phyloP scores from a whole-genome alignment of 2,797 vertebrate species.

The Strix occidentalis region DNA sequence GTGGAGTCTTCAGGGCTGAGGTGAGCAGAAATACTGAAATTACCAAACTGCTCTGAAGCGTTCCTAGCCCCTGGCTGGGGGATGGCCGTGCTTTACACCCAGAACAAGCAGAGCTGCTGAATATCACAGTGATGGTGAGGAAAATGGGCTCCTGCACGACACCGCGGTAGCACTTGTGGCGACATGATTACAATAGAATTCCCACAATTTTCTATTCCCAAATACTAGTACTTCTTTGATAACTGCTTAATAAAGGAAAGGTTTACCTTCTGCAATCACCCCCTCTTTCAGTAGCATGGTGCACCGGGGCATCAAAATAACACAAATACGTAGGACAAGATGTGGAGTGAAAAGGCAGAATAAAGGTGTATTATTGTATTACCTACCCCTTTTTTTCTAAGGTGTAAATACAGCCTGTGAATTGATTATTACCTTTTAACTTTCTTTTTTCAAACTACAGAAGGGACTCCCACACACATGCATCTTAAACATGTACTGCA shows the following conservation, averaged over 20 bases:
- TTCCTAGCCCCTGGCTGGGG: not conserved
- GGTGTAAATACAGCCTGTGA: not conserved
- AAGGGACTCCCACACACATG: not conserved
- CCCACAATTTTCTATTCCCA: not conserved
- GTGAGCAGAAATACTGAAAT: not conserved
- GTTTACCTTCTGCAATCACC: not conserved
- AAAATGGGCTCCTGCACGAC: not conserved
- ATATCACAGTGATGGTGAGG: not conserved
- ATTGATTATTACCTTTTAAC: not conserved
- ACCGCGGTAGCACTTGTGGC: not conserved
- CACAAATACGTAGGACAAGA: not conserved
- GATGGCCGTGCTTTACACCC: not conserved
- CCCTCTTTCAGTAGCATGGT: not conserved
- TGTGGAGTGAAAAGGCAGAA: not conserved
- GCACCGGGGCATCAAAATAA: not conserved
- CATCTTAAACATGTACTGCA: not conserved
- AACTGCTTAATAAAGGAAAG: not conserved
- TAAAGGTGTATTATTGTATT: not conserved
- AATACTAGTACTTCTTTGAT: not conserved
- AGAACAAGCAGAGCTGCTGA: not conserved
- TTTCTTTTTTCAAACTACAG: not conserved
- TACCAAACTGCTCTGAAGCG: not conserved
- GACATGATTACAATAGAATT: not conserved
- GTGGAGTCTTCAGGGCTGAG: not conserved
- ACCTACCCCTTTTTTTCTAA: not conserved